Evolutionary conservation across 92 coral and sea anemone genomes (phyloP).

Genomic region (Paramuricea clavata): DNA sequence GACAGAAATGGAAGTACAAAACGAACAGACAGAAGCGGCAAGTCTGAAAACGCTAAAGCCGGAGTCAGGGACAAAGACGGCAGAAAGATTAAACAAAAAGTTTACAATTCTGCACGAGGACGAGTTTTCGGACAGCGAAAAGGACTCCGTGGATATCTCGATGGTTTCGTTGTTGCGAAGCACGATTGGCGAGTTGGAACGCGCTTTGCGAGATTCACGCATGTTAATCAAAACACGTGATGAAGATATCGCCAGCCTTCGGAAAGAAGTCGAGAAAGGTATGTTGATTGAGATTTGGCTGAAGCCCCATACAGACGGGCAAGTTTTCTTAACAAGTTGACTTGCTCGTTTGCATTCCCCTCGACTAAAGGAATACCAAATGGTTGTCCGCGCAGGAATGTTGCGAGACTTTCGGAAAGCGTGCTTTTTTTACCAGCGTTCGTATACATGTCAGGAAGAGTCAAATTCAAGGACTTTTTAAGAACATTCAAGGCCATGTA

Average conservation of each 20-base stretch:
- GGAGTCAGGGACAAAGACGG: neutral
- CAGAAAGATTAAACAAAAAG: neutral
- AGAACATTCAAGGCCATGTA: too few species aligned
- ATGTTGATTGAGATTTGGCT: neutral
- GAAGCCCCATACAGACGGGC: too few species aligned
- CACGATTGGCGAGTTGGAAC: conserved; percentile 90
- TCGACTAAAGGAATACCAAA: too few species aligned
- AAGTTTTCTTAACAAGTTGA: too few species aligned
- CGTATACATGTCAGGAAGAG: too few species aligned
- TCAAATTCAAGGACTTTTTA: too few species aligned
- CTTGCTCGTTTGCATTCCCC: too few species aligned
- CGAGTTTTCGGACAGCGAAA: neutral
- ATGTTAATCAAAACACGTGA: conserved; percentile 84
- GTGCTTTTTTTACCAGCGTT: too few species aligned
- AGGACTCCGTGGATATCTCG: conserved; percentile 15
- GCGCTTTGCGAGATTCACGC: conserved; percentile 91
- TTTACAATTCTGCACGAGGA: conserved; percentile 34
- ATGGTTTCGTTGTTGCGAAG: conserved; percentile 69
- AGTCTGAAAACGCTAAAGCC: neutral
- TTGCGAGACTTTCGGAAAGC: too few species aligned
- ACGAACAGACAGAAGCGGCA: neutral
- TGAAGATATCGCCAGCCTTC: conserved; percentile 75
- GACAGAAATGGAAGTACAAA: neutral
- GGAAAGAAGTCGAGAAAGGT: conserved; percentile 82
- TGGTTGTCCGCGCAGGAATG: too few species aligned